Evolutionary conservation across 1,140 invertebrate species (phyloP).

Genomic region (Brachionus paranguensis): DNA sequence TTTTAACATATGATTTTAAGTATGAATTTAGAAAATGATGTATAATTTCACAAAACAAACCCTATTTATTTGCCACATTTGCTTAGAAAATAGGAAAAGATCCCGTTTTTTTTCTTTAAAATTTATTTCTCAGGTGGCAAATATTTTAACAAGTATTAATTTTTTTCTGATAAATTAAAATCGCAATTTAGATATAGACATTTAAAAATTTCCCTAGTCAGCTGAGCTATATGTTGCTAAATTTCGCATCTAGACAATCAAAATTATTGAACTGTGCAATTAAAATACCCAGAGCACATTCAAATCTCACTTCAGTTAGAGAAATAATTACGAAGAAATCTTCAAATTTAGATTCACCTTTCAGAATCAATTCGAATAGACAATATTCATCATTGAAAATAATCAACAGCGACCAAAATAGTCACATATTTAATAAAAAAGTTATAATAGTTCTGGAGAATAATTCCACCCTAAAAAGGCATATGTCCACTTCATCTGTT

Average conservation of each 20-base stretch:
- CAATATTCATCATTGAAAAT: not conserved
- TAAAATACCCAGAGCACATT: not conserved
- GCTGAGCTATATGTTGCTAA: not conserved
- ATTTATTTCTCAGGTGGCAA: not conserved
- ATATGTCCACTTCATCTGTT: not conserved
- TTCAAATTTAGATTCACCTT: constrained; percentile 1
- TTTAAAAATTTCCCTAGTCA: not conserved
- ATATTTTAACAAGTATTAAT: not conserved
- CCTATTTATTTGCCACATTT: not conserved
- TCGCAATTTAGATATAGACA: not conserved
- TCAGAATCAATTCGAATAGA: not conserved
- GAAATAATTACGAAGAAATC: constrained; percentile 8
- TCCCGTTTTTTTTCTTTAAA: not conserved
- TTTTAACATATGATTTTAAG: not conserved
- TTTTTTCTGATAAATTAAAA: not conserved
- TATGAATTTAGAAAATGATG: not conserved
- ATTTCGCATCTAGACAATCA: constrained; percentile 18
- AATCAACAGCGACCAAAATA: not conserved
- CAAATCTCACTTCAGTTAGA: not conserved
- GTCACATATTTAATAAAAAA: not conserved
- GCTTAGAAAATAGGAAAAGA: not conserved
- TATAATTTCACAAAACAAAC: not conserved
- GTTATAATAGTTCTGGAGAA: not conserved
- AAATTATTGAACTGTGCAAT: constrained; percentile 18
- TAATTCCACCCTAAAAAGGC: not conserved